phyloP scores from a whole-genome alignment of 2,888 invertebrate species.

The Cerastis rubricosa region DNA sequence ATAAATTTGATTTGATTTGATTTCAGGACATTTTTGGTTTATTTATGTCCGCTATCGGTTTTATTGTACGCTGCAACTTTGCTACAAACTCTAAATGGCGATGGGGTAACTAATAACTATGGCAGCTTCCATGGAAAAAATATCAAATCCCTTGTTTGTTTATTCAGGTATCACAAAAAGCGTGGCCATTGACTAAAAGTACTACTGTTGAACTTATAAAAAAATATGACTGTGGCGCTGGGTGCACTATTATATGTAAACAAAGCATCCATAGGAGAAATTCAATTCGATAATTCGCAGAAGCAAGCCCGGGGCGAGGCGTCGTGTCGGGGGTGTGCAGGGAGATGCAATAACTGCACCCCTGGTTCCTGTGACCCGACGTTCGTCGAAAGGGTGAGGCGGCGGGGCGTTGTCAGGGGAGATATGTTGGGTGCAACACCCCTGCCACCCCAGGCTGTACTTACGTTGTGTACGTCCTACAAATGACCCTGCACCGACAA shows the following conservation, averaged over 20 bases:
- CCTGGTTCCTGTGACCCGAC: conserved; percentile 5
- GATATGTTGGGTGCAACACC: conserved; percentile 39
- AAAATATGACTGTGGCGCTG: too few species aligned
- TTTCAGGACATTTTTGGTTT: neutral
- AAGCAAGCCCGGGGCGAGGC: conserved; percentile 1
- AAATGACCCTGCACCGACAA: conserved; percentile 27
- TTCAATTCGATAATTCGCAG: neutral
- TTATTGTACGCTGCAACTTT: neutral
- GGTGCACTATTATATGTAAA: neutral
- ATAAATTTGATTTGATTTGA: too few species aligned
- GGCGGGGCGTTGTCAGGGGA: conserved; percentile 33
- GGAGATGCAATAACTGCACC: conserved; percentile 45
- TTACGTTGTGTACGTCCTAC: too few species aligned
- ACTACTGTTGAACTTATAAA: neutral
- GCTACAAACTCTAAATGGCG: neutral
- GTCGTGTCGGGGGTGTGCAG: neutral
- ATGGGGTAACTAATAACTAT: neutral
- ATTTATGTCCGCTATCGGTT: neutral
- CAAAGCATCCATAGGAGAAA: neutral
- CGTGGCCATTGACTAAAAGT: neutral
- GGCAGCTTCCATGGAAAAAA: neutral
- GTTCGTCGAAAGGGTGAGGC: conserved; percentile 27
- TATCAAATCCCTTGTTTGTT: neutral
- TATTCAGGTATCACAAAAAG: neutral
- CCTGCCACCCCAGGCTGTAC: conserved; percentile 8